Evolutionary conservation across 1,140 invertebrate species (phyloP).

Genomic region (Stenopsyche tienmushanensis): DNA sequence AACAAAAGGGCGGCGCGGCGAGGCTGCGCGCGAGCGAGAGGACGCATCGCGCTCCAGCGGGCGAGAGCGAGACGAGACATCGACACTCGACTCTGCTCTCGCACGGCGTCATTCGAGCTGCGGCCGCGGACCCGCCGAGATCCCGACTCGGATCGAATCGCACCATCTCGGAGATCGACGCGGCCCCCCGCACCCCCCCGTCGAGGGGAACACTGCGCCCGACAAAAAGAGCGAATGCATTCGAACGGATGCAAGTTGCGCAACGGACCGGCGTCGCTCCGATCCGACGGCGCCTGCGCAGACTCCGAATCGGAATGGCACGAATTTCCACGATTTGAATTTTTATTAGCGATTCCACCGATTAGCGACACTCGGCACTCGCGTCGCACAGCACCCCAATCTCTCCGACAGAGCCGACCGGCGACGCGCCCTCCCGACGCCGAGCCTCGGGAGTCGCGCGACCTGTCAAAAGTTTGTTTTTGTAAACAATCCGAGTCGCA

Average conservation of each 20-base stretch:
- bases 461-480: not conserved
- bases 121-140: too few relatives aligned
- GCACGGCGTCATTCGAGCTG: too few relatives aligned
- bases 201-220: too few relatives aligned
- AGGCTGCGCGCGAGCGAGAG: not conserved
- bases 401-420: not conserved
- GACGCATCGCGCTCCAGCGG: not conserved
- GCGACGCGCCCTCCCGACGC: not conserved
- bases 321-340: too few relatives aligned
- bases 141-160: too few relatives aligned
- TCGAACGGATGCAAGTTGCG: too few relatives aligned
- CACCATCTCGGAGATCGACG: not conserved
- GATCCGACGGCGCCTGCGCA: too few relatives aligned
- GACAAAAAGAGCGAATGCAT: too few relatives aligned
- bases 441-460: not conserved
- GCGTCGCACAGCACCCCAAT: not conserved
- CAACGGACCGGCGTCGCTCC: too few relatives aligned
- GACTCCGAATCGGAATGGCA: too few relatives aligned
- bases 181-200: too few relatives aligned
- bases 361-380: not conserved
- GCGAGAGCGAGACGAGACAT: not conserved
- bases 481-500: not conserved
- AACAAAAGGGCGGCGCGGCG: not conserved
- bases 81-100: not conserved
- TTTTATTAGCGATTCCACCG: too few relatives aligned